Percentiles rank a stretch among this genome's conserved stretches.
Conservation (phyloP, 2,113 vertebrate genomes). For the Rhodinocichla rosea region DNA sequence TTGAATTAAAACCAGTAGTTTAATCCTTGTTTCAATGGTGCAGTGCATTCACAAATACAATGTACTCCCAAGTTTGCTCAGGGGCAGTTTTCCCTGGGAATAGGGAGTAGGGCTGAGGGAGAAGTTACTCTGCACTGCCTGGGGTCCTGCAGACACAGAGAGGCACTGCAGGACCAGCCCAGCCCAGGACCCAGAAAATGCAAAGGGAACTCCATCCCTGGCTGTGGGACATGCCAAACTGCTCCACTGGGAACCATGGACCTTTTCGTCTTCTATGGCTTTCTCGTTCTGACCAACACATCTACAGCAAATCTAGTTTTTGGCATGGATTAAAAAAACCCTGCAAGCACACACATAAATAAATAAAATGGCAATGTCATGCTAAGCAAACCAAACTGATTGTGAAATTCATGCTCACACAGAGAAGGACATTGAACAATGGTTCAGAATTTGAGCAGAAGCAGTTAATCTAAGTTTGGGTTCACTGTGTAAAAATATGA, state of each 20-base stretch:
- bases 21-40: not conserved
- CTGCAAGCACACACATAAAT: not conserved
- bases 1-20: not conserved
- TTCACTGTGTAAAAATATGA: not conserved
- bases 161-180: not conserved
- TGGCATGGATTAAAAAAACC: not conserved
- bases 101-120: not conserved
- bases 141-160: not conserved
- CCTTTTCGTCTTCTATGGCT: too few species aligned
- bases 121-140: too few species aligned
- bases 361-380: not conserved
- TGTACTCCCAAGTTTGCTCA: rapidly evolving
- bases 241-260: not conserved
- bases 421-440: not conserved
- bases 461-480: rapidly evolving
- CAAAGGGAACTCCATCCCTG: not conserved
- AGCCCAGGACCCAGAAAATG: not conserved
- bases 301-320: not conserved
- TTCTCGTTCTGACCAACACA: not conserved
- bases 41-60: not conserved
- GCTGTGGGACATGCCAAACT: not conserved
- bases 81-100: not conserved
- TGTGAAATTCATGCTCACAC: not conserved
- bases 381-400: not conserved
- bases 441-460: not conserved